These are phyloP conservation scores for Lethenteron camtschaticum DNA, from an alignment of 2,113 vertebrate genomes.

Conservation along the genomic window DNA sequence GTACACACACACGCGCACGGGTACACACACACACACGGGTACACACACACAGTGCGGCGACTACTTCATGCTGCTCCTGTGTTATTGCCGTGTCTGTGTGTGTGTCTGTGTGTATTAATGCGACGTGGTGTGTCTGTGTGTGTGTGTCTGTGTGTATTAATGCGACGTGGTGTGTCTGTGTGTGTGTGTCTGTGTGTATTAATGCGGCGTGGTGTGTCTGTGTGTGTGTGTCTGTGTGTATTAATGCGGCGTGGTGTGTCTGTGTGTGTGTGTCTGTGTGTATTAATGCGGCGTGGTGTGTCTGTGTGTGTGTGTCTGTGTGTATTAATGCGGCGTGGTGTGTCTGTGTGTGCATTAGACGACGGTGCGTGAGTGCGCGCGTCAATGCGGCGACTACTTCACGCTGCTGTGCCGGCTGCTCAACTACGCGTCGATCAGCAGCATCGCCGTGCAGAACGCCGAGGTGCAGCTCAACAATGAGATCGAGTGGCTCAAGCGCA, in stretches of 20 bases:
- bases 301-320: neutral
- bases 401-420: constrained; percentile 77
- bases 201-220: too few species aligned
- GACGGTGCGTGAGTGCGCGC: constrained; percentile 84
- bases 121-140: too few species aligned
- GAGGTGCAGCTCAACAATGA: constrained; percentile 99
- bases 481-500: constrained; percentile 96
- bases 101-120: constrained; percentile 7
- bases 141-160: constrained; percentile 8
- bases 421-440: constrained; percentile 96
- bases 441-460: constrained; percentile 91
- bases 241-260: too few species aligned
- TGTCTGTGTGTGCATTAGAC: constrained; percentile 26
- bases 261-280: neutral
- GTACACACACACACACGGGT: too few species aligned
- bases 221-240: neutral
- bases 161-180: too few species aligned
- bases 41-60: too few species aligned
- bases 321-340: too few species aligned
- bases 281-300: neutral
- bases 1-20: too few species aligned
- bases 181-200: too few species aligned
- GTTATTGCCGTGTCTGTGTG: neutral
- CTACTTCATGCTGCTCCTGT: neutral
- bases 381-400: constrained; percentile 93